phyloP scores from a whole-genome alignment of 2,888 invertebrate genomes.

The Chaetogeoica ovagalla region DNA sequence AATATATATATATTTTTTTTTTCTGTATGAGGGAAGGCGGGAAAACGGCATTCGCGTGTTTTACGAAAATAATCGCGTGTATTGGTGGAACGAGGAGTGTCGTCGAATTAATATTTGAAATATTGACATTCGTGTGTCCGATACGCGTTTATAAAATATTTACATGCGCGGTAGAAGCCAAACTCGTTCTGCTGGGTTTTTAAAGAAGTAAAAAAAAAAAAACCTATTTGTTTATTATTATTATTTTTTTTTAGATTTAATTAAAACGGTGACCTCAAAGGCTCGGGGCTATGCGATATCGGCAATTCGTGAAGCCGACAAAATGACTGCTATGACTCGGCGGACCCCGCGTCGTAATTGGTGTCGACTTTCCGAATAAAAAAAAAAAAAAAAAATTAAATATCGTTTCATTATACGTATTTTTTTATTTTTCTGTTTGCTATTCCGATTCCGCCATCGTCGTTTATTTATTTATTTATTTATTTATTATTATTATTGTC shows the following conservation, averaged over 20 bases:
- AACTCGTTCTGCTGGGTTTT: constrained; percentile 19
- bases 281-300: constrained; percentile 21
- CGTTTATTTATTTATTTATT: neutral
- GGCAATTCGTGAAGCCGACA: constrained; percentile 31
- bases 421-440: neutral
- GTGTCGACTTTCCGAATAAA: constrained; percentile 4
- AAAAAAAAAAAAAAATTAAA: too few species aligned
- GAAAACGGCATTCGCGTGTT: too few species aligned
- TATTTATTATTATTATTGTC: neutral
- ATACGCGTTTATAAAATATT: neutral
- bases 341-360: constrained; percentile 7
- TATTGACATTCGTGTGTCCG: too few species aligned
- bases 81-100: too few species aligned
- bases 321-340: neutral
- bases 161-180: constrained; percentile 16
- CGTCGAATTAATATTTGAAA: too few species aligned
- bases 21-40: too few species aligned
- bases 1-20: too few species aligned
- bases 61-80: too few species aligned
- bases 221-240: neutral
- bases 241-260: constrained; percentile 20
- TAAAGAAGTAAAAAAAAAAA: too few species aligned
- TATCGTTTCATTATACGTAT: neutral
- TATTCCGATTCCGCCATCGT: neutral
- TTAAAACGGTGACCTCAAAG: neutral